Conservation (phyloP, 64 coral and sea anemone species). For the Actinia tenebrosa region DNA sequence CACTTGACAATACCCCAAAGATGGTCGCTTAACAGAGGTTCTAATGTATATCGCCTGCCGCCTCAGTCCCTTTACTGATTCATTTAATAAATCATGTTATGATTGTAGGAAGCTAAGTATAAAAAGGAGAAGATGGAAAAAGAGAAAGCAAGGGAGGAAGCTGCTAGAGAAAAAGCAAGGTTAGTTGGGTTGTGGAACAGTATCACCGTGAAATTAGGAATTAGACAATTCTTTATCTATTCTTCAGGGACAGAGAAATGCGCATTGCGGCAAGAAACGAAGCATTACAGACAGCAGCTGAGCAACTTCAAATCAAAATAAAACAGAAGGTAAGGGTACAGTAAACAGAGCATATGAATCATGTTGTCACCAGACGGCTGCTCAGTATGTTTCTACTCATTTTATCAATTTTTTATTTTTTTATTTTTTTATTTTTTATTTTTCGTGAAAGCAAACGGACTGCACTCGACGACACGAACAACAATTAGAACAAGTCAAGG, state of each 20-base stretch:
- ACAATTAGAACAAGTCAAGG: conserved; percentile 89
- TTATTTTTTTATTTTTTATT: not conserved
- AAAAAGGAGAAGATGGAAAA: conserved; percentile 79
- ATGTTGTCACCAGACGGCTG: too few relatives aligned
- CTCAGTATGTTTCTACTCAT: too few relatives aligned
- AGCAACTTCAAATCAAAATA: conserved; percentile 72
- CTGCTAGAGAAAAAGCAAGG: conserved; percentile 86
- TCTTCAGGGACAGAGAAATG: conserved; percentile 78
- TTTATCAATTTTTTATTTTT: not conserved
- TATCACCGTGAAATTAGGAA: not conserved
- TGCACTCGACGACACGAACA: conserved; percentile 80
- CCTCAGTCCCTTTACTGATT: not conserved
- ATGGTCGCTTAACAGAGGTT: too few relatives aligned
- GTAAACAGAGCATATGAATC: not conserved
- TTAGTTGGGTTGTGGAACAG: not conserved
- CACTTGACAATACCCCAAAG: too few relatives aligned
- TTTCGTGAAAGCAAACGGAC: conserved; percentile 63
- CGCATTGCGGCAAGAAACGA: conserved; percentile 62
- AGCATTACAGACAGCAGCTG: conserved; percentile 54
- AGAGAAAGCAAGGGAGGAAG: conserved; percentile 90
- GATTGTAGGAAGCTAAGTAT: conserved; percentile 80
- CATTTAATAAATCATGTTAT: not conserved
- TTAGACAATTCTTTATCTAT: not conserved
- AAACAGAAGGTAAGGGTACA: conserved; percentile 61
- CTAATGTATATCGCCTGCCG: not conserved